Evolutionary conservation across 2,888 invertebrate species (phyloP).

Genomic region (Agrenia bidenticulata): DNA sequence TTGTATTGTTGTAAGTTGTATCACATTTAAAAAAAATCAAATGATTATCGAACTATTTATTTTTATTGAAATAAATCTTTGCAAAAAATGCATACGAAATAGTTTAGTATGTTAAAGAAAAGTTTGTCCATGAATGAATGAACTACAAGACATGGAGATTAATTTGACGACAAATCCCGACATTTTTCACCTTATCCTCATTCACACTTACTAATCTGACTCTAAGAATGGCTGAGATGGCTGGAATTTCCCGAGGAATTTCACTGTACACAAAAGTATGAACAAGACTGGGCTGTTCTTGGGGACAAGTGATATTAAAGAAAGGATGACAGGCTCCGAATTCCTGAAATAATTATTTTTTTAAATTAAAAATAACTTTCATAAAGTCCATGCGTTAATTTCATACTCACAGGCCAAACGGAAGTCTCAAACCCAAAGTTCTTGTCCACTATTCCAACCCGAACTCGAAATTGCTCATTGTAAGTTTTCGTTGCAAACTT

Average conservation of each 20-base stretch:
- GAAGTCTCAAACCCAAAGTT: conserved; percentile 28
- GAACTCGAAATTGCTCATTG: conserved; percentile 20
- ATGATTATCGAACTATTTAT: too few species aligned
- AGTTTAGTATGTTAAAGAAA: neutral
- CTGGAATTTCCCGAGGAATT: conserved; percentile 28
- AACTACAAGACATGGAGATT: conserved; percentile 24
- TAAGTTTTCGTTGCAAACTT: conserved; percentile 25
- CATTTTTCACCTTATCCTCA: conserved; percentile 17
- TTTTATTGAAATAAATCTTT: too few species aligned
- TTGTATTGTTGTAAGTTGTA: too few species aligned
- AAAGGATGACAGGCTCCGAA: conserved; percentile 24
- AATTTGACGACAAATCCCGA: conserved; percentile 30
- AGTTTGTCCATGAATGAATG: too few species aligned
- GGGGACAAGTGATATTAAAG: conserved; percentile 34
- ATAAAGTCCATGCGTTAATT: too few species aligned
- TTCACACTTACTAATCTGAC: conserved; percentile 26
- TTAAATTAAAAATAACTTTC: too few species aligned
- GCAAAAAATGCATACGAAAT: too few species aligned
- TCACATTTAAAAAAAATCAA: too few species aligned
- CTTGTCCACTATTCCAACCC: conserved; percentile 25
- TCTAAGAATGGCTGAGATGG: conserved; percentile 28
- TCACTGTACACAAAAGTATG: conserved; percentile 25
- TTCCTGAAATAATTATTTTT: conserved; percentile 24
- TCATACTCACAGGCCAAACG: conserved; percentile 29
- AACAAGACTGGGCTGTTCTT: conserved; percentile 24